Percentiles rank a stretch among this genome's conserved stretches.
Evolutionary conservation across 2,797 vertebrate species (phyloP).

Genomic region (Chloroceryle amazona): DNA sequence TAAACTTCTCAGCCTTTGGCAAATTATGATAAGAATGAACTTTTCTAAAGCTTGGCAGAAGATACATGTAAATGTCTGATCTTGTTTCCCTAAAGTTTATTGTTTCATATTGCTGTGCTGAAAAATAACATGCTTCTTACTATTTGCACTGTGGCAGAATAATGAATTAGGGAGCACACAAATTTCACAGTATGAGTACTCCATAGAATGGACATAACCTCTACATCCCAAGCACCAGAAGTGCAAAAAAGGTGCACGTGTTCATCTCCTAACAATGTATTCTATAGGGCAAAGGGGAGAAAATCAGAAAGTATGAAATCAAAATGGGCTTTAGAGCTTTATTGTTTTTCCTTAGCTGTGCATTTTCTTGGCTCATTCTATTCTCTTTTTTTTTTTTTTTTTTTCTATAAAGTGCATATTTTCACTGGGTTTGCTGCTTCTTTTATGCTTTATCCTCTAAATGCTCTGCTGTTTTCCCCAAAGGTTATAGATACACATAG

Average conservation of each 20-base stretch:
- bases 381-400: neutral
- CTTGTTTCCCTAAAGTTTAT: neutral
- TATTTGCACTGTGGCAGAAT: neutral
- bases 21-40: constrained; percentile 22
- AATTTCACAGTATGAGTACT: neutral
- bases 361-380: constrained; percentile 50
- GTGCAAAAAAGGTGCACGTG: neutral
- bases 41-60: constrained; percentile 13
- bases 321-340: constrained; percentile 19
- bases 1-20: neutral
- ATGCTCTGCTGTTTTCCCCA: constrained; percentile 71
- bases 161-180: neutral
- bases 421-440: constrained; percentile 50
- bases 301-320: constrained; percentile 59
- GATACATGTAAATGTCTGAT: constrained; percentile 4
- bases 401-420: constrained; percentile 41
- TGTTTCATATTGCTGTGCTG: neutral
- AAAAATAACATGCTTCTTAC: neutral
- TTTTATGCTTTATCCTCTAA: constrained; percentile 77
- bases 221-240: neutral
- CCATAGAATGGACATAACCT: neutral
- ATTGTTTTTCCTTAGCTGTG: constrained; percentile 38
- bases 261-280: neutral
- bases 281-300: constrained; percentile 21
- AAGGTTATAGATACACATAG: constrained; percentile 73